These are phyloP conservation scores for Agriopis aurantiaria DNA, from an alignment of 2,888 invertebrate species.

Conservation along the genomic window DNA sequence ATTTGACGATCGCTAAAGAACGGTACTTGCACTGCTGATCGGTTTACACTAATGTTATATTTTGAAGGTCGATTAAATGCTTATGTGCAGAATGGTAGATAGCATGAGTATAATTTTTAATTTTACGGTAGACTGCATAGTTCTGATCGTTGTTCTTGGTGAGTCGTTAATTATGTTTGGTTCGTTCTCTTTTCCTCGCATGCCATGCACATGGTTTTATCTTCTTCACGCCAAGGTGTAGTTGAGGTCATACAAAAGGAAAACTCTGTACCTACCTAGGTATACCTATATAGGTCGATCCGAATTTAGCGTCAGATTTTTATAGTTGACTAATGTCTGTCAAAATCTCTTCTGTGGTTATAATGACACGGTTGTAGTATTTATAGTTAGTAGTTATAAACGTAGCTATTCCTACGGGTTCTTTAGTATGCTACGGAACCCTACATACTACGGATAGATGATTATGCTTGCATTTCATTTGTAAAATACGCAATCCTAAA, in stretches of 20 bases:
- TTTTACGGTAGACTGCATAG: slow-evolving; percentile 49
- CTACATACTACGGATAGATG: too few relatives aligned
- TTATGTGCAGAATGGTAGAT: background rate
- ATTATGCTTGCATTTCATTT: too few relatives aligned
- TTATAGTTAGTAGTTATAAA: too few relatives aligned
- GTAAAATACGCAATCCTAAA: too few relatives aligned
- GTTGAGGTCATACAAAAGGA: slow-evolving; percentile 40
- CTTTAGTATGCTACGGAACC: too few relatives aligned
- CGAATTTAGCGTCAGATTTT: background rate
- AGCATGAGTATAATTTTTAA: slow-evolving; percentile 45
- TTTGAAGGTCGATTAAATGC: slow-evolving; percentile 7
- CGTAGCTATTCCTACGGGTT: too few relatives aligned
- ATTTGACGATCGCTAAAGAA: too few relatives aligned
- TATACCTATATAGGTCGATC: too few relatives aligned
- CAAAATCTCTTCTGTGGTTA: too few relatives aligned
- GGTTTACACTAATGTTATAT: background rate
- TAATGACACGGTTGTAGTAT: too few relatives aligned
- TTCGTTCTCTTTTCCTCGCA: slow-evolving; percentile 58
- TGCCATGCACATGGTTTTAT: slow-evolving; percentile 60
- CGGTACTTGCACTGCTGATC: too few relatives aligned
- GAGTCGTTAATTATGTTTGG: slow-evolving; percentile 22
- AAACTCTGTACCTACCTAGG: slow-evolving; percentile 6
- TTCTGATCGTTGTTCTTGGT: background rate
- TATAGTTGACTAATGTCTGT: too few relatives aligned
- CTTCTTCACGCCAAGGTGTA: slow-evolving; percentile 52